Percentiles rank a stretch among this genome's conserved stretches.
These are phyloP conservation scores for Operophtera brumata DNA, from an alignment of 2,888 invertebrate species.

Conservation along the genomic window DNA sequence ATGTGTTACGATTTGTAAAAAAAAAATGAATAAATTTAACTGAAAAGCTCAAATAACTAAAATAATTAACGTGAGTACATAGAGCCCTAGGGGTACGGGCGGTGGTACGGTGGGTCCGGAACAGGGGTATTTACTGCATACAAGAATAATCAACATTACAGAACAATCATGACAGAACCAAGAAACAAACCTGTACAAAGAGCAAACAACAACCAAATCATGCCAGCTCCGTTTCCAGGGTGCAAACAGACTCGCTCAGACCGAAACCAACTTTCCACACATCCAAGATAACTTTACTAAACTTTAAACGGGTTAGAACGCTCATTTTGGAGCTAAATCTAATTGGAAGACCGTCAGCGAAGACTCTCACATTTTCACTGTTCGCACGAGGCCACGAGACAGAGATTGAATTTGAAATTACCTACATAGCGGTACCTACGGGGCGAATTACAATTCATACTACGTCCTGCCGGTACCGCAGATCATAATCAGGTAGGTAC, in stretches of 20 bases:
- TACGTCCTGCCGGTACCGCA: constrained; percentile 50
- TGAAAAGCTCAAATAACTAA: too few species aligned
- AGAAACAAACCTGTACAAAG: constrained; percentile 64
- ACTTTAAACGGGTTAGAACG: constrained; percentile 64
- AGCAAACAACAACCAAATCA: constrained; percentile 64
- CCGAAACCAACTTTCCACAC: constrained; percentile 60
- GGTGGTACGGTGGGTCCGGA: too few species aligned
- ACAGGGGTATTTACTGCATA: too few species aligned
- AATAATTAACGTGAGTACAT: too few species aligned
- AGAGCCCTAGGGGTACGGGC: too few species aligned
- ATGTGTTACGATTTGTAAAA: too few species aligned
- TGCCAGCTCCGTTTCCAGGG: constrained; percentile 57
- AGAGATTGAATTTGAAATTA: constrained; percentile 75
- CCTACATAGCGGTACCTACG: constrained; percentile 70
- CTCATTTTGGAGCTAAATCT: constrained; percentile 72
- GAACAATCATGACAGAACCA: constrained; percentile 1
- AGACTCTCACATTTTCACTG: constrained; percentile 76
- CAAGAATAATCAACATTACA: constrained; percentile 1
- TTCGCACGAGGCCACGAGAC: constrained; percentile 41
- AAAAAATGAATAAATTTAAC: too few species aligned
- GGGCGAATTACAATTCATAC: constrained; percentile 68
- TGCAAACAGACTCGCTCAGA: constrained; percentile 54
- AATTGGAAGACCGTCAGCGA: constrained; percentile 64
- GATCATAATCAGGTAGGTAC: constrained; percentile 64
- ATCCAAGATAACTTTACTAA: constrained; percentile 61